phyloP scores from a whole-genome alignment of 1,140 invertebrate species.

The Lineus longissimus region DNA sequence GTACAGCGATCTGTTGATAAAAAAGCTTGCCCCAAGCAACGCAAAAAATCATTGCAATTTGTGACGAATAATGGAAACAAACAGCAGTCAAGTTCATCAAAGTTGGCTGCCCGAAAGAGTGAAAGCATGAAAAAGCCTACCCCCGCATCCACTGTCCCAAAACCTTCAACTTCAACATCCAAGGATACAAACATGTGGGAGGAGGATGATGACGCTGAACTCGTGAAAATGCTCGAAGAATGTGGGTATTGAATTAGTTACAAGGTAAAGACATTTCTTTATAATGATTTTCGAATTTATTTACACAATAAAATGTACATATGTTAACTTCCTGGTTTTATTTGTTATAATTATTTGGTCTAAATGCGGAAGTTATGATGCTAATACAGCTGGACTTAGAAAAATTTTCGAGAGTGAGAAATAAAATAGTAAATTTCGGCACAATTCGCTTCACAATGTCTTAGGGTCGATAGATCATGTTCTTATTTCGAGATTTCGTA shows the following conservation, averaged over 20 bases:
- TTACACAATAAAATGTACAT: too few species aligned
- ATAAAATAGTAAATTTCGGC: too few species aligned
- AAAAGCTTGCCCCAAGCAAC: too few species aligned
- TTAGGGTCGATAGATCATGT: slow-evolving; percentile 5
- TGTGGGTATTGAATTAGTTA: neutral
- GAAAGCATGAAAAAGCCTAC: too few species aligned
- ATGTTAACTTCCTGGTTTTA: too few species aligned
- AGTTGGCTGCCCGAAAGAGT: too few species aligned
- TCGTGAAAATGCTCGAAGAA: neutral
- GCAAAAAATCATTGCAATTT: neutral
- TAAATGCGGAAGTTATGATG: too few species aligned
- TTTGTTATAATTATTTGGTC: too few species aligned
- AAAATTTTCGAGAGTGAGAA: too few species aligned
- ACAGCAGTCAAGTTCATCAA: neutral
- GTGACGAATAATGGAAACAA: too few species aligned
- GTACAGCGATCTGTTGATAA: neutral
- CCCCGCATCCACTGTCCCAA: neutral
- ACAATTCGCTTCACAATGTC: neutral
- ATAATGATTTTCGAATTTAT: neutral
- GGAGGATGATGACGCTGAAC: slow-evolving; percentile 1
- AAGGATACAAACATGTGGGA: neutral
- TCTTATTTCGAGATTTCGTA: slow-evolving; percentile 2
- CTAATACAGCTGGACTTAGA: too few species aligned
- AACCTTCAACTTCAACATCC: neutral
- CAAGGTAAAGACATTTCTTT: too few species aligned